These are phyloP conservation scores for Proisotoma minuta DNA, from an alignment of 2,888 invertebrate genomes.

Conservation along the genomic window DNA sequence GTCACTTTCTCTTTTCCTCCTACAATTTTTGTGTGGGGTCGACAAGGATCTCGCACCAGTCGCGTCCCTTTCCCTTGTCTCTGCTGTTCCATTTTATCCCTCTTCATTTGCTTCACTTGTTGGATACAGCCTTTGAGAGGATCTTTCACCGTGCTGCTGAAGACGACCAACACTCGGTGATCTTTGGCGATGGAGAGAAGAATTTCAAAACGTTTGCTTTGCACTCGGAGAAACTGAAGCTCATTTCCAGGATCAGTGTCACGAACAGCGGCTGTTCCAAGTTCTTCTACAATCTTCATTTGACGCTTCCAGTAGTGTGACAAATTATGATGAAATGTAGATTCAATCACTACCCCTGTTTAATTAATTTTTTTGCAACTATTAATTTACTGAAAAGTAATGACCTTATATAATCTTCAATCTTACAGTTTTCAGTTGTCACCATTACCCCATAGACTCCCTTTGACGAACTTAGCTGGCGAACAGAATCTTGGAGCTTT, in stretches of 20 bases:
- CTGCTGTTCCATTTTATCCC: slow-evolving; percentile 10
- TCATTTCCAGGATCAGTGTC: slow-evolving; percentile 31
- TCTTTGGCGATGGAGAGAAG: slow-evolving; percentile 27
- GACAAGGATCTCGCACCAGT: slow-evolving; percentile 17
- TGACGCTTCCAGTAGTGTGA: slow-evolving; percentile 29
- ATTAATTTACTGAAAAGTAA: not conserved
- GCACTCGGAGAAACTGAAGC: slow-evolving; percentile 29
- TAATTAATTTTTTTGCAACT: not conserved
- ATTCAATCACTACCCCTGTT: slow-evolving; percentile 27
- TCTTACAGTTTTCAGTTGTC: slow-evolving; percentile 3
- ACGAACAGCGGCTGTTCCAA: slow-evolving; percentile 27
- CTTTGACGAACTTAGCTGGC: not conserved
- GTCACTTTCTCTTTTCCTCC: slow-evolving; percentile 27
- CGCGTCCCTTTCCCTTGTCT: slow-evolving; percentile 14
- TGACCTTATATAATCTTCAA: not conserved
- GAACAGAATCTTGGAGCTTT: not conserved
- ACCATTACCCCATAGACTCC: slow-evolving; percentile 14
- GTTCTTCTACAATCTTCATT: slow-evolving; percentile 25
- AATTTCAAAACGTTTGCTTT: slow-evolving; percentile 27
- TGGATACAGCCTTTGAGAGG: slow-evolving; percentile 12
- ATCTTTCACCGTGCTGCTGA: slow-evolving; percentile 16
- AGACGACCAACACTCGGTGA: slow-evolving; percentile 29
- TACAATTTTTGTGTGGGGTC: slow-evolving; percentile 20
- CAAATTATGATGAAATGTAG: slow-evolving; percentile 28
- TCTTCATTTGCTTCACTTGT: not conserved